Percentiles rank a stretch among this genome's conserved stretches.
Evolutionary conservation across 2,888 invertebrate species (phyloP).

Genomic region (Erebia palarica): DNA sequence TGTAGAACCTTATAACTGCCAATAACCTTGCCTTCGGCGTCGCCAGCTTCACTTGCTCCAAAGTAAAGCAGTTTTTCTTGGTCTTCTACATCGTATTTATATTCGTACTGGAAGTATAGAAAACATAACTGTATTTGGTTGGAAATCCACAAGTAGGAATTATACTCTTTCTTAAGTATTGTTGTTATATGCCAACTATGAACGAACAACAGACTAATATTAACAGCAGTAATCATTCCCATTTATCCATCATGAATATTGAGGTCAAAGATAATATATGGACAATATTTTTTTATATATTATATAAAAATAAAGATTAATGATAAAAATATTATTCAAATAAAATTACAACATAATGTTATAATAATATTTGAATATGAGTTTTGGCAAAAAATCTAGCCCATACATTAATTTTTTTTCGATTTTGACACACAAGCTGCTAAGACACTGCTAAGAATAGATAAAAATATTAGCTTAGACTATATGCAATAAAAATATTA

Average conservation of each 20-base stretch:
- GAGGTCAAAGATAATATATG: slow-evolving; percentile 5
- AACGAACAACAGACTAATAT: not conserved
- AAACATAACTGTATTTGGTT: not conserved
- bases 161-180: not conserved
- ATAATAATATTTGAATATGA: not conserved
- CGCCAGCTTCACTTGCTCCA: slow-evolving; percentile 86
- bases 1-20: slow-evolving; percentile 87
- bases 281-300: no score
- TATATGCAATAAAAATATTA: no score
- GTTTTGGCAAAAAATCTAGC: not conserved
- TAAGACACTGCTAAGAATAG: no score
- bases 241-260: slow-evolving; percentile 16
- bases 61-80: slow-evolving; percentile 85
- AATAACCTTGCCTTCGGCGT: slow-evolving; percentile 83
- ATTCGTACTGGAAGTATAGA: slow-evolving; percentile 83
- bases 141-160: not conserved
- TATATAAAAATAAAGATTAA: no score
- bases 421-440: no score
- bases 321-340: not conserved
- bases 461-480: no score
- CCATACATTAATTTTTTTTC: no score
- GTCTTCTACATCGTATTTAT: slow-evolving; percentile 88
- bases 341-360: not conserved
- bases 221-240: not conserved
- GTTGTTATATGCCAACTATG: slow-evolving; percentile 1